phyloP scores from a whole-genome alignment of 2,888 invertebrate species.

The Biston stratarius region DNA sequence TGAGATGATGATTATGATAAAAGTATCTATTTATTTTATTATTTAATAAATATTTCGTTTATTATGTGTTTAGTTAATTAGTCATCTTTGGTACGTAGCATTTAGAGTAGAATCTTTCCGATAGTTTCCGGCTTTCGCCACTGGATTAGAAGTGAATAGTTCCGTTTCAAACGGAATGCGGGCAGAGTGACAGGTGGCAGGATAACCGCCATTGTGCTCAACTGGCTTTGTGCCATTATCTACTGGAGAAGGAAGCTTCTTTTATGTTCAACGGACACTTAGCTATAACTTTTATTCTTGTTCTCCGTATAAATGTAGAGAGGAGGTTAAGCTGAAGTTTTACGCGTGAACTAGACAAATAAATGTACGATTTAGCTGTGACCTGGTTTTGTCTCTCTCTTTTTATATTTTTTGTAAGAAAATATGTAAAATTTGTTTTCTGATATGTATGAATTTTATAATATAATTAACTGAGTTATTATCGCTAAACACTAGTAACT shows the following conservation, averaged over 20 bases:
- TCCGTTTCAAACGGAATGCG: conserved; percentile 43
- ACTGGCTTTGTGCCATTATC: conserved; percentile 34
- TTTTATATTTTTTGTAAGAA: too few relatives aligned
- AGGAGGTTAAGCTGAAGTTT: conserved; percentile 3
- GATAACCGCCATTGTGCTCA: conserved; percentile 44
- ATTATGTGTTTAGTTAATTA: too few relatives aligned
- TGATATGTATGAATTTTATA: too few relatives aligned
- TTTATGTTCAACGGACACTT: conserved; percentile 14
- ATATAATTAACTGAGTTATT: too few relatives aligned
- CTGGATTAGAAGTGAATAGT: conserved; percentile 32
- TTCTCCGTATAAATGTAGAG: neutral
- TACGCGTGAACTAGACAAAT: neutral
- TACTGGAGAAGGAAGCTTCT: conserved; percentile 15
- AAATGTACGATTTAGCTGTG: neutral
- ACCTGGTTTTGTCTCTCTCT: neutral
- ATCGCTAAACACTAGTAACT: too few relatives aligned
- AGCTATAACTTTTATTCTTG: conserved; percentile 12
- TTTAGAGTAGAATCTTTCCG: neutral
- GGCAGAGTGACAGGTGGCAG: conserved; percentile 46
- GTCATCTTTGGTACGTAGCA: neutral
- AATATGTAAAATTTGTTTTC: too few relatives aligned
- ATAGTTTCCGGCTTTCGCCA: conserved; percentile 1
- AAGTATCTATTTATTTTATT: too few relatives aligned
- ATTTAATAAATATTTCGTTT: too few relatives aligned
- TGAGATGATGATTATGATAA: too few relatives aligned